phyloP scores from a whole-genome alignment of 2,113 vertebrate species.

The Talpa occidentalis region DNA sequence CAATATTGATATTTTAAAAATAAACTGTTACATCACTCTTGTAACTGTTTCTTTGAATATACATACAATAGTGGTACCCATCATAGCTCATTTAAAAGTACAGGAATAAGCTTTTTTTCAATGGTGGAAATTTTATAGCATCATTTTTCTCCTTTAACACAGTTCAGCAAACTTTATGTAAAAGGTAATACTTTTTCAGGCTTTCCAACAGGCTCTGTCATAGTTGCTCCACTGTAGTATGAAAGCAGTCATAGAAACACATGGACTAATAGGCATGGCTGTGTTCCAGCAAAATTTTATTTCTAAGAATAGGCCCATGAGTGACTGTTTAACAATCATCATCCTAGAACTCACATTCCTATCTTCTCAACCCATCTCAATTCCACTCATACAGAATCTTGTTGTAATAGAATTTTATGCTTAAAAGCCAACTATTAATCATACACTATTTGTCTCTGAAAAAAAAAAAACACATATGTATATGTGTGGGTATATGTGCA shows the following conservation, averaged over 20 bases:
- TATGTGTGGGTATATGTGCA: not conserved
- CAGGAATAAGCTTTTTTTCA: not conserved
- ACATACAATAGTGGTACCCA: not conserved
- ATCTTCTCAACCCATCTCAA: not conserved
- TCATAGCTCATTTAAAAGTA: slow-evolving; percentile 12
- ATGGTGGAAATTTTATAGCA: not conserved
- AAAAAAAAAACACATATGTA: not conserved
- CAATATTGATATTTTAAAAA: not conserved
- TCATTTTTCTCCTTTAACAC: not conserved
- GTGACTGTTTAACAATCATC: not conserved
- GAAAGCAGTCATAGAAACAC: not conserved
- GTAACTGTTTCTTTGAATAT: not conserved
- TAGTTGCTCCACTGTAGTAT: not conserved
- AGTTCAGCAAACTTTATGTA: not conserved
- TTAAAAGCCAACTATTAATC: slow-evolving; percentile 24
- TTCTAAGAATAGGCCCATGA: not conserved
- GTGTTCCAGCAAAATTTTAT: not conserved
- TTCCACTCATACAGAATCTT: not conserved
- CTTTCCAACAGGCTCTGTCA: not conserved
- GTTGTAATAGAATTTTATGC: not conserved
- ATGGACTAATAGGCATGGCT: not conserved
- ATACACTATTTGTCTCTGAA: not conserved
- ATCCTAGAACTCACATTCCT: not conserved
- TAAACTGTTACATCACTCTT: not conserved
- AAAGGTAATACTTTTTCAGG: slow-evolving; percentile 4